Conservation (phyloP, 2,113 vertebrate genomes). For the Castor canadensis region DNA sequence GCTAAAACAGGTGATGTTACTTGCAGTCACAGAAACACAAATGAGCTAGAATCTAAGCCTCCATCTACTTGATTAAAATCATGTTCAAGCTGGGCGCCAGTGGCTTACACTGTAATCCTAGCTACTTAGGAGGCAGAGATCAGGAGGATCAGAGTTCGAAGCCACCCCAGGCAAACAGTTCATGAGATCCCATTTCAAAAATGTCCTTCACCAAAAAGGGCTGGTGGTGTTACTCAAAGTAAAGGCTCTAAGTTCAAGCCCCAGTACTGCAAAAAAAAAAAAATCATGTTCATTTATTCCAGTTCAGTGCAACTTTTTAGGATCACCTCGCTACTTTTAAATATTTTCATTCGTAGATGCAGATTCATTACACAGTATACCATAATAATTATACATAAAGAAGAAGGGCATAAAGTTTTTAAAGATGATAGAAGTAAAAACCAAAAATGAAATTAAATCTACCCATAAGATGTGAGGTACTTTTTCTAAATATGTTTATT, state of each 20-base stretch:
- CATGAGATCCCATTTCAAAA: no score
- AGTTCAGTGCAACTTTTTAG: no score
- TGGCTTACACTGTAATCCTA: no score
- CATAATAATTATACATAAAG: background rate
- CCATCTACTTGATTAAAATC: background rate
- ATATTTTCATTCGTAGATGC: background rate
- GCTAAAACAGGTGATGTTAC: background rate
- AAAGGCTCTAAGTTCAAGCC: no score
- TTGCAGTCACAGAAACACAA: background rate
- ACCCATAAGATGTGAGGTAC: background rate
- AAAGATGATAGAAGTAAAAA: conserved; percentile 19
- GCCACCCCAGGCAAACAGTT: no score
- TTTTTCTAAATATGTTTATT: background rate
- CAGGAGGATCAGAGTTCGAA: no score
- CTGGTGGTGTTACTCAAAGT: no score
- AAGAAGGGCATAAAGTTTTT: background rate
- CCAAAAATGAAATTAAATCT: conserved; percentile 1
- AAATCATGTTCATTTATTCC: no score
- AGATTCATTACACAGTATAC: background rate
- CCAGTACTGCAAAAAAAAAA: no score
- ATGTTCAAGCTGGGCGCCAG: no score
- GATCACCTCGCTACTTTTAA: background rate
- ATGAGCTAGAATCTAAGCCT: background rate
- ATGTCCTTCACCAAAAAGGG: no score
- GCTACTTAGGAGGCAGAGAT: no score